phyloP scores from a whole-genome alignment of 2,888 invertebrate species.

The Cephus rjabovi region DNA sequence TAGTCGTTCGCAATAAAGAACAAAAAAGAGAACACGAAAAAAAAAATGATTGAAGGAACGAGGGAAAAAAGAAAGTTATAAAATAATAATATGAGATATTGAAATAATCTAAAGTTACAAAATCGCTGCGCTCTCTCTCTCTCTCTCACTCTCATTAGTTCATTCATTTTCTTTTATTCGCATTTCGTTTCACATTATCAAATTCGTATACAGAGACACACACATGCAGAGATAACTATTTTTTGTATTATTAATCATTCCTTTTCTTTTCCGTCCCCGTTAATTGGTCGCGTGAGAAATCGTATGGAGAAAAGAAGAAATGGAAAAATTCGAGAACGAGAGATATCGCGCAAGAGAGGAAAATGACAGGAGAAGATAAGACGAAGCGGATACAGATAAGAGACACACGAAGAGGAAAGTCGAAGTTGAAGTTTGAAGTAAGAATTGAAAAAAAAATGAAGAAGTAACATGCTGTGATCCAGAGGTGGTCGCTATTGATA shows the following conservation, averaged over 20 bases:
- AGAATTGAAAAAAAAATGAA: not conserved
- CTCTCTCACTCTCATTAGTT: not conserved
- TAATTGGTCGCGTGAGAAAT: not conserved
- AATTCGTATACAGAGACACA: not conserved
- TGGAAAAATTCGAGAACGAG: not conserved
- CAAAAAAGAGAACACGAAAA: not conserved
- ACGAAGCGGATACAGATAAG: not conserved
- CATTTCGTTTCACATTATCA: not conserved
- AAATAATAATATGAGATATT: not conserved
- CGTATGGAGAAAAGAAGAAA: not conserved
- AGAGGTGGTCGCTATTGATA: not conserved
- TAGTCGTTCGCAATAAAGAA: constrained; percentile 1
- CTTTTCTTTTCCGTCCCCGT: not conserved
- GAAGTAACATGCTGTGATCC: not conserved
- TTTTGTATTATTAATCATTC: not conserved
- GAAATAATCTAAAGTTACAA: not conserved
- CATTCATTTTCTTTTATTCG: not conserved
- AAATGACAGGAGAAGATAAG: not conserved
- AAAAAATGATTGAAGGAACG: not conserved
- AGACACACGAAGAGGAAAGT: not conserved
- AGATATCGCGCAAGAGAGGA: not conserved
- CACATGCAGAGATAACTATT: not conserved
- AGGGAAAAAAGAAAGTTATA: not conserved
- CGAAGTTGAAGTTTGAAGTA: not conserved
- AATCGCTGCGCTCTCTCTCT: not conserved